Conservation (phyloP, 1,140 invertebrate genomes). For the Portunus trituberculatus region DNA sequence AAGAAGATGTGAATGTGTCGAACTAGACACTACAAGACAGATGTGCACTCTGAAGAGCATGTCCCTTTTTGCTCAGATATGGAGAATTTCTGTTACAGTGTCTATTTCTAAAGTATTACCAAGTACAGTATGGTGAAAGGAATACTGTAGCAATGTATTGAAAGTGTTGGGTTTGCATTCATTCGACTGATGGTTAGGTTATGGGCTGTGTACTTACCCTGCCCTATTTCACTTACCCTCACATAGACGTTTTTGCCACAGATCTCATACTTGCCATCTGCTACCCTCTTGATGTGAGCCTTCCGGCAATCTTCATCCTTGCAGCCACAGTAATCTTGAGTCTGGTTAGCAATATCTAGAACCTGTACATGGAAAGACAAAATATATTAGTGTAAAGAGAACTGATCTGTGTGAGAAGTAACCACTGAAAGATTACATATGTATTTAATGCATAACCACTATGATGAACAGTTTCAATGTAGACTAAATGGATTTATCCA, state of each 20-base stretch:
- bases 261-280: slow-evolving; percentile 72
- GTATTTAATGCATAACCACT: too few species aligned
- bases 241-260: slow-evolving; percentile 70
- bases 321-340: slow-evolving; percentile 72
- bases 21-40: too few species aligned
- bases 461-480: too few species aligned
- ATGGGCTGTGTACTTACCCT: background rate
- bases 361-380: slow-evolving; percentile 51
- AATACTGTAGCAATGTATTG: too few species aligned
- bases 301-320: slow-evolving; percentile 60
- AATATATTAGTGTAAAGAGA: background rate
- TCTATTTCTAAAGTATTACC: too few species aligned
- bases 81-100: too few species aligned
- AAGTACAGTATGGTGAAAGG: too few species aligned
- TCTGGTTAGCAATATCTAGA: slow-evolving; percentile 74
- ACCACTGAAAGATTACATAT: too few species aligned
- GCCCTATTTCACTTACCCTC: slow-evolving; percentile 52
- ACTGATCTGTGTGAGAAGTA: background rate
- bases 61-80: too few species aligned
- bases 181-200: background rate
- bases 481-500: too few species aligned
- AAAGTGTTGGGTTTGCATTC: background rate
- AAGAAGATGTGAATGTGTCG: too few species aligned
- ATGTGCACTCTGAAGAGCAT: too few species aligned
- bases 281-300: slow-evolving; percentile 66